phyloP scores from a whole-genome alignment of 2,797 vertebrate genomes.

The Arctocebus calabarensis region DNA sequence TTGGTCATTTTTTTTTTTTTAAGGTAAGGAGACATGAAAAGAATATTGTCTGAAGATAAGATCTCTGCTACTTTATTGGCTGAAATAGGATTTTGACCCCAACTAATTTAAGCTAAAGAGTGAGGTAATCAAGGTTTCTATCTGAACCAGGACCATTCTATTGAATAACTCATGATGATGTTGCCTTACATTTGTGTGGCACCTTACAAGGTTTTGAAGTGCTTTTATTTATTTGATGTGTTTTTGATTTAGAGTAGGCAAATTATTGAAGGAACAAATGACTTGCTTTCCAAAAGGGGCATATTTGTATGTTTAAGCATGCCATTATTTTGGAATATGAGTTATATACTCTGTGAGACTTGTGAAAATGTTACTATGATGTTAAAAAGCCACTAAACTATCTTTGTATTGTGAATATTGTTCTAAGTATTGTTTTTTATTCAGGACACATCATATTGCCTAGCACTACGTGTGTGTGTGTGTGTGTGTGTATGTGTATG shows the following conservation, averaged over 20 bases:
- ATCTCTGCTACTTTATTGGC: slow-evolving; percentile 12
- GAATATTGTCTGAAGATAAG: slow-evolving; percentile 58
- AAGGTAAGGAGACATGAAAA: slow-evolving; percentile 55
- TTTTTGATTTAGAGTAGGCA: background rate
- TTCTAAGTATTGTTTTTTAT: slow-evolving; percentile 51
- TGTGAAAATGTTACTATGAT: slow-evolving; percentile 9
- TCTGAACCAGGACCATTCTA: slow-evolving; percentile 21
- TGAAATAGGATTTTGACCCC: slow-evolving; percentile 57
- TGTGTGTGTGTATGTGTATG: background rate
- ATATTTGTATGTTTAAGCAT: slow-evolving; percentile 55
- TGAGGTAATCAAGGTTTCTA: slow-evolving; percentile 30
- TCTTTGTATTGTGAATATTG: slow-evolving; percentile 46
- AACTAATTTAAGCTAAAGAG: slow-evolving; percentile 56
- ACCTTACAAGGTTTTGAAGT: slow-evolving; percentile 8
- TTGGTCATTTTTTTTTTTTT: background rate
- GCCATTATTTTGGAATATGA: slow-evolving; percentile 47
- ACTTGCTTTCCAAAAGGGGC: slow-evolving; percentile 48
- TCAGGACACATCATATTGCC: background rate
- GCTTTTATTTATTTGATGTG: slow-evolving; percentile 51
- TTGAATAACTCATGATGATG: background rate
- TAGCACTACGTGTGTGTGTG: background rate
- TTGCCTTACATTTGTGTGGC: slow-evolving; percentile 21
- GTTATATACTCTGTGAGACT: background rate
- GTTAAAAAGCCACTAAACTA: background rate
- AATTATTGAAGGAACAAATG: slow-evolving; percentile 13